Percentiles rank a stretch among this genome's conserved stretches.
These are phyloP conservation scores for Dioctria rufipes DNA, from an alignment of 2,888 invertebrate species.

Conservation along the genomic window DNA sequence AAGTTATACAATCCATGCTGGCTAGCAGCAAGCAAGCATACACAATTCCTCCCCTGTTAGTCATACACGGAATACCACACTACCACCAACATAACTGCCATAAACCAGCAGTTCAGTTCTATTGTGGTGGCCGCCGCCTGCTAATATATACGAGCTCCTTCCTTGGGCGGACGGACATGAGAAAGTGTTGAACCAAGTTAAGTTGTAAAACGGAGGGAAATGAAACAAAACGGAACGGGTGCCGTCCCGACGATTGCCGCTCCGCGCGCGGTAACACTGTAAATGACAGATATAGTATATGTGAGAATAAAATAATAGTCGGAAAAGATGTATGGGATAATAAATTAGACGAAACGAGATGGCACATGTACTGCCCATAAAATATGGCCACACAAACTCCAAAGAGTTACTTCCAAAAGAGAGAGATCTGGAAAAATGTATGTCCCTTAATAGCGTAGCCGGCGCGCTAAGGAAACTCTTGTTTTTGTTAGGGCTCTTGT, in stretches of 20 bases:
- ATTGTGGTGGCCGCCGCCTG: slow-evolving; percentile 34
- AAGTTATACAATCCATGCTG: slow-evolving; percentile 50
- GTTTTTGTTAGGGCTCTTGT: slow-evolving; percentile 20
- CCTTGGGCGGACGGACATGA: slow-evolving; percentile 37
- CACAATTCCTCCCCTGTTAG: slow-evolving; percentile 16
- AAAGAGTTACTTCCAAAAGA: slow-evolving; percentile 37
- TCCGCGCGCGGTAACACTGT: slow-evolving; percentile 49
- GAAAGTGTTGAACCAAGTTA: slow-evolving; percentile 28
- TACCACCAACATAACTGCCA: not conserved
- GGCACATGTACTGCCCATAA: slow-evolving; percentile 56
- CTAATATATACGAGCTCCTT: slow-evolving; percentile 16
- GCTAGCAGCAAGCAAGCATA: slow-evolving; percentile 19
- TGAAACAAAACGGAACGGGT: not conserved
- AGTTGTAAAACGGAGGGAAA: slow-evolving; percentile 36
- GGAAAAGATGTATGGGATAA: slow-evolving; percentile 59
- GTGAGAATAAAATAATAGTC: slow-evolving; percentile 58
- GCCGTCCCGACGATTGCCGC: not conserved
- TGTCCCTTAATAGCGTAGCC: slow-evolving; percentile 4
- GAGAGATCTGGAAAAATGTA: slow-evolving; percentile 31
- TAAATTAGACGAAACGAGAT: slow-evolving; percentile 61
- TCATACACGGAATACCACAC: slow-evolving; percentile 7
- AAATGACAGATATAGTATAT: slow-evolving; percentile 57
- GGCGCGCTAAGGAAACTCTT: not conserved
- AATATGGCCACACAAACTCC: slow-evolving; percentile 51
- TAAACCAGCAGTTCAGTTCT: slow-evolving; percentile 33